These are phyloP conservation scores for Bagarius yarrelli DNA, from an alignment of 2,113 vertebrate species.

Conservation along the genomic window DNA sequence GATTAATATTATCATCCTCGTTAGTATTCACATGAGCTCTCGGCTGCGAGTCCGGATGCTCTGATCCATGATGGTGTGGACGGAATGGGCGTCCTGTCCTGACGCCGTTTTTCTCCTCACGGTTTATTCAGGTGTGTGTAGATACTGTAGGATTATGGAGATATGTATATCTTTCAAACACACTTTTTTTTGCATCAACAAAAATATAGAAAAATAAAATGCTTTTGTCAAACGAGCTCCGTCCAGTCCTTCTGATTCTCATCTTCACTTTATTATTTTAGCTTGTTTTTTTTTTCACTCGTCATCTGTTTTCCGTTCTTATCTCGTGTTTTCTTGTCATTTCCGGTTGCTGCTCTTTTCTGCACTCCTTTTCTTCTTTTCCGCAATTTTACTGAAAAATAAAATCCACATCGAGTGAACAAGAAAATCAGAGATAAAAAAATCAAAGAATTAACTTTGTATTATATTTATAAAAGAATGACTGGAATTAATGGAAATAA, in stretches of 20 bases:
- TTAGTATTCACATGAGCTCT: conserved; percentile 52
- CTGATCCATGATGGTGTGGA: background rate
- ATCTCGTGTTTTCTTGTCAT: conserved; percentile 29
- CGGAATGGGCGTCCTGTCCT: conserved; percentile 55
- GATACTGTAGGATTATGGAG: background rate
- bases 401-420: conserved; percentile 48
- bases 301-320: conserved; percentile 63
- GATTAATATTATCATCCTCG: background rate
- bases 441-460: no score
- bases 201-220: conserved; percentile 80
- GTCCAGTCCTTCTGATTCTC: conserved; percentile 35
- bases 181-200: conserved; percentile 53
- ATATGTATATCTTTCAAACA: conserved; percentile 73
- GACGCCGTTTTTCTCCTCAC: conserved; percentile 51
- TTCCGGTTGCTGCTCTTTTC: conserved; percentile 61
- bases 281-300: conserved; percentile 40
- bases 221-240: conserved; percentile 71
- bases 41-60: conserved; percentile 39
- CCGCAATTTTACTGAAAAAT: conserved; percentile 69
- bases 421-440: conserved; percentile 40
- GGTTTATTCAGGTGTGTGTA: conserved; percentile 32
- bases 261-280: background rate
- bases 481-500: no score
- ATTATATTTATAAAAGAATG: no score
- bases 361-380: conserved; percentile 58